Conservation (phyloP, 2,113 vertebrate genomes). For the Myrmecobius fasciatus region DNA sequence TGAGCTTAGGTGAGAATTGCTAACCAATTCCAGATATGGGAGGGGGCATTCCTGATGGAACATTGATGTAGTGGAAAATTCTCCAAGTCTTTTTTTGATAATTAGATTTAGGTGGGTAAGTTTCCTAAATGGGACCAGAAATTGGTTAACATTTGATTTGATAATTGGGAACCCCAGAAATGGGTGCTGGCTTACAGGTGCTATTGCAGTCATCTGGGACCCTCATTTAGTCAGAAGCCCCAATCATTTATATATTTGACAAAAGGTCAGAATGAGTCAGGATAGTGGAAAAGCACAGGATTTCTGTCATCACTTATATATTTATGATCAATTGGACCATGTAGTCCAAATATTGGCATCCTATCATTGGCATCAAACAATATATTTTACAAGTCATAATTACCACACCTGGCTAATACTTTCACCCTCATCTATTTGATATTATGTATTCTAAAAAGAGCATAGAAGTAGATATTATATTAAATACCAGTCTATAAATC, state of each 20-base stretch:
- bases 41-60: background rate
- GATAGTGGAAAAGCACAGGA: background rate
- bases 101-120: background rate
- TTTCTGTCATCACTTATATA: background rate
- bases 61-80: background rate
- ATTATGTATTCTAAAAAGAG: background rate
- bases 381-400: background rate
- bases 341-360: background rate
- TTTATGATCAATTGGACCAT: background rate
- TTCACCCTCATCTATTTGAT: background rate
- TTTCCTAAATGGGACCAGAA: background rate
- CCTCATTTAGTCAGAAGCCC: background rate
- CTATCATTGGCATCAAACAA: background rate
- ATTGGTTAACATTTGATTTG: background rate
- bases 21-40: background rate
- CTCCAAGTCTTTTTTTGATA: background rate
- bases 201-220: background rate
- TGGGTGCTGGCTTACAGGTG: background rate
- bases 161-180: background rate
- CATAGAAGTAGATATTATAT: background rate
- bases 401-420: background rate
- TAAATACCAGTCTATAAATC: background rate
- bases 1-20: background rate
- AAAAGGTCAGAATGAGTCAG: background rate
- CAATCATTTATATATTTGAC: background rate